Conservation (phyloP, 2,888 invertebrate species). For the Chamaedrilus cognettii region DNA sequence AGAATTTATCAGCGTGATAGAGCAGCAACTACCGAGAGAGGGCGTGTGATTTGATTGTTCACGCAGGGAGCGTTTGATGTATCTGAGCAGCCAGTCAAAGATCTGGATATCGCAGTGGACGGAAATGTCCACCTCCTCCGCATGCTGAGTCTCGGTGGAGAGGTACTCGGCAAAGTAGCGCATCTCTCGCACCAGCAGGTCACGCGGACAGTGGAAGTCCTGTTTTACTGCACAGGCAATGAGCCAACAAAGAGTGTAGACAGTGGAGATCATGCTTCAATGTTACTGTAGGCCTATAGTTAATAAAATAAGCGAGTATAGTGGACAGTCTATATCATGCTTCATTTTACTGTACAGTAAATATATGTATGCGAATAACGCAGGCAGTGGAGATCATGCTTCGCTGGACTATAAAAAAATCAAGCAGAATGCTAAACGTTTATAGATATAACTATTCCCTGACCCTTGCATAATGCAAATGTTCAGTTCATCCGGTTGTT, state of each 20-base stretch:
- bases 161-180: slow-evolving; percentile 74
- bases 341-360: no score
- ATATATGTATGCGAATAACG: no score
- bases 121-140: slow-evolving; percentile 87
- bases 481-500: no score
- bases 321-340: no score
- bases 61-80: slow-evolving; percentile 74
- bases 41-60: no score
- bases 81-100: slow-evolving; percentile 95
- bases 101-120: slow-evolving; percentile 96
- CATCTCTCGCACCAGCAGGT: slow-evolving; percentile 86
- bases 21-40: no score
- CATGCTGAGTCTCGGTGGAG: slow-evolving; percentile 60
- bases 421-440: no score
- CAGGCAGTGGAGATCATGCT: no score
- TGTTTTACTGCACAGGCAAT: slow-evolving; percentile 66
- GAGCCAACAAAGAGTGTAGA: not conserved
- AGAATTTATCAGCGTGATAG: no score
- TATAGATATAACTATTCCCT: no score
- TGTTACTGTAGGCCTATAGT: not conserved
- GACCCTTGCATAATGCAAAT: no score
- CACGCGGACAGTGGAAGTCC: slow-evolving; percentile 87
- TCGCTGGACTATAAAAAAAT: no score
- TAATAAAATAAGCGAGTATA: not conserved
- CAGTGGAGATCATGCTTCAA: not conserved